Conservation (phyloP, 1,140 invertebrate species). For the Leptinotarsa undecemlineata region DNA sequence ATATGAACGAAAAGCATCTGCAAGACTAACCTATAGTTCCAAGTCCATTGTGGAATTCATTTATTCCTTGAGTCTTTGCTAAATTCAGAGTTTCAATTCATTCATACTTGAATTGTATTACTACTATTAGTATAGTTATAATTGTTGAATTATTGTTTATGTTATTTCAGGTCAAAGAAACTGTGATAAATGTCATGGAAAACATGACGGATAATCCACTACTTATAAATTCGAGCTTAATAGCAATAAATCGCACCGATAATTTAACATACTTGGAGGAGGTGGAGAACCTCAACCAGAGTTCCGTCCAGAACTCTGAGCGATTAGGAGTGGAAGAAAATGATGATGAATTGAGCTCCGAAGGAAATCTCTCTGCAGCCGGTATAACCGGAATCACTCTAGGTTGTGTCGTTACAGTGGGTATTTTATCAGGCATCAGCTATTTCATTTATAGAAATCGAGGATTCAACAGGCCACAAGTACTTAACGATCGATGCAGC, state of each 20-base stretch:
- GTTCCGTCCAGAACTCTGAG: slow-evolving; percentile 37
- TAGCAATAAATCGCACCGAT: slow-evolving; percentile 43
- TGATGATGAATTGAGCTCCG: slow-evolving; percentile 28
- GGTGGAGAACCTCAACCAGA: slow-evolving; percentile 41
- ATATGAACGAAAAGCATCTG: too few species aligned
- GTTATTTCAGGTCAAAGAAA: slow-evolving; percentile 23
- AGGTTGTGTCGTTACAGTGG: slow-evolving; percentile 67
- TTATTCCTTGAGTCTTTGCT: too few species aligned
- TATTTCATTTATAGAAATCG: slow-evolving; percentile 76
- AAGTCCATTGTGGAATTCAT: too few species aligned
- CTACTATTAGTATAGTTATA: too few species aligned
- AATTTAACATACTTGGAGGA: slow-evolving; percentile 44
- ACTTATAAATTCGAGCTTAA: slow-evolving; percentile 40
- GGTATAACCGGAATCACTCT: slow-evolving; percentile 74
- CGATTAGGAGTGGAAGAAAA: slow-evolving; percentile 32
- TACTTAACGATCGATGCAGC: slow-evolving; percentile 77
- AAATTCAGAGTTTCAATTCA: too few species aligned
- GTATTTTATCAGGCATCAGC: slow-evolving; percentile 66
- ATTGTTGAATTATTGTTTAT: too few species aligned
- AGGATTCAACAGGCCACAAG: slow-evolving; percentile 79
- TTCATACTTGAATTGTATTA: too few species aligned
- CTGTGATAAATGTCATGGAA: slow-evolving; percentile 47
- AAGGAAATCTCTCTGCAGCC: slow-evolving; percentile 63
- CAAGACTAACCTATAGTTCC: too few species aligned
- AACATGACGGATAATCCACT: slow-evolving; percentile 41